Base-by-base conservation (phyloP, 2,888 invertebrate genomes). In the Xestia rhomboidea region DNA sequence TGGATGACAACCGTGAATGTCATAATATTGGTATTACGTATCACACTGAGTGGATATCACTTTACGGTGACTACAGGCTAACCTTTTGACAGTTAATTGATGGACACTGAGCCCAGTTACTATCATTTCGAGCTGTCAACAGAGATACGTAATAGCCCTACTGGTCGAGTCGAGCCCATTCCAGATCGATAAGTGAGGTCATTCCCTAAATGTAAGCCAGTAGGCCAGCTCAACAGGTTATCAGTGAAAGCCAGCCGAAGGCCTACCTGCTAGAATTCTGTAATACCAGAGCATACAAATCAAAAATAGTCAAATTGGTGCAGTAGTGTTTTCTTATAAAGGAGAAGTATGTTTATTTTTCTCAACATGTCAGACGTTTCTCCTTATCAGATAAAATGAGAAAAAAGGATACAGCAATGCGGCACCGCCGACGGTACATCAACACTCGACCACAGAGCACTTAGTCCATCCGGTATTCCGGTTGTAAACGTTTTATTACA, bases 401-500 rank as follows among this genome's bases (percentile, higher is more conserved):
- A 54, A n/a, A 27, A 11, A 15, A 27, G 34, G 18, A 44, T 66
- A 78, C 76, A 27, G 66, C 34, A 77, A 77, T 83, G 83, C 83
- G 77, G 83, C 76, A 77, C 51, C n/a, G 30, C 63, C n/a, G 82
- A 81, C 54, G 51, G 44, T 21, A 38, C 62, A 51, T 73, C 38
- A 73, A 54, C 34, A 66, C 49, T 24, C 41, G 49, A 79, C 83
- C 77, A 77, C 78, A 82, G 24, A 44, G 49, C 66, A 60, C 76
- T 82, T 60, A 76, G 34, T 44, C 18, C 83, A 77, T 82, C 49
- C 83, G 66, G 66, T 60, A 77, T 67, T 82, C 49, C 83, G 66
- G 66, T 60, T 27, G 41, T 76, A 49, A 60, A 66, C 30, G 41
- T 82, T 67, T 76, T 76, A 76, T 41, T 49, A 49, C 64, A 49